Evolutionary conservation across 2,888 invertebrate genomes (phyloP), one percentile per base, ranked within the genome.

Genomic region (Gymnocheta viridis): DNA sequence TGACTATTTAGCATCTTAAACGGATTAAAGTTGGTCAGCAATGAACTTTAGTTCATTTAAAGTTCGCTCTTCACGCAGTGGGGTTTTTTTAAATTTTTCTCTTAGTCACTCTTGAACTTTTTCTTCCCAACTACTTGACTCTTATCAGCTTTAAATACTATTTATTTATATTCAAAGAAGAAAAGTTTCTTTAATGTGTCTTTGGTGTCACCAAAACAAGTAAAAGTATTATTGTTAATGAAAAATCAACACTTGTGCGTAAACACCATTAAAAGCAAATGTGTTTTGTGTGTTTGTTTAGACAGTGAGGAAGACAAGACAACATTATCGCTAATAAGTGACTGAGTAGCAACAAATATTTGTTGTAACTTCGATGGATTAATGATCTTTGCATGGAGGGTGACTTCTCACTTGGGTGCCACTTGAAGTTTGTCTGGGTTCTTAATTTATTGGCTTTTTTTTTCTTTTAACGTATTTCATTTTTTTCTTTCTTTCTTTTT

Each of bases 181-280:
- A 44, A 38, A 17, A 44, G 0, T 29, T 54, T 54, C 7, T n/a
- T 29, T 17, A 44, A 4, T 24, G n/a, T 6, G 4, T 24, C 5
- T 27, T 17, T 17, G 27, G 17, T n/a, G n/a, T 44, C 10, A 27
- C 10, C 10, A 44, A 64, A 44, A 35, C 29, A 14, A 67, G 14
- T 22, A 32, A 29, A 35, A 38, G 12, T 72, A 49, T 58, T 22
- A 67, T 69, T 47, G 24, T 56, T 79, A 80, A 66, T 80, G 22
- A 66, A 73, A 80, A 58, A 51, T 51, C 44, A 67, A 73, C 32
- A 56, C 49, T 73, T 58, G 66, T 73, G 73, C 73, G 79, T 79
- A 47, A 79, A 29, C 64, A 56, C 44, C 44, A 72, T 72, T 56
- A 44, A 66, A 47, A 49, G 51, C 38, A 64, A 58, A 67, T 78